Percentiles rank a stretch among this genome's conserved stretches.
phyloP scores from a whole-genome alignment of 1,140 invertebrate species.

The Atta texana region DNA sequence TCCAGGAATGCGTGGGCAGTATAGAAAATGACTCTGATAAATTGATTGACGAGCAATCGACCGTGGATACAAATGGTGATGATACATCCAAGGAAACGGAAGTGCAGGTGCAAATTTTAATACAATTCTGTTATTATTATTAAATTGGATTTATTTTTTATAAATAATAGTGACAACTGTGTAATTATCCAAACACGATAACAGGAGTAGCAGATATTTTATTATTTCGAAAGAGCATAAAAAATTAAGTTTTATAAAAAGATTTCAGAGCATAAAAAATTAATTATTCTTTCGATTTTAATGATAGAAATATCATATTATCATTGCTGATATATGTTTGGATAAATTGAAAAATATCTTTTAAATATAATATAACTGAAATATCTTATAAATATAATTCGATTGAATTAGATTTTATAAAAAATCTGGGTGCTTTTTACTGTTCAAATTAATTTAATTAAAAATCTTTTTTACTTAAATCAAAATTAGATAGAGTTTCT shows the following conservation, averaged over 20 bases:
- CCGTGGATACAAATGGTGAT: constrained; percentile 15
- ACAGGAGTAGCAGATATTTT: neutral
- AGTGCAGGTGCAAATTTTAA: constrained; percentile 9
- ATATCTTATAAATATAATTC: neutral
- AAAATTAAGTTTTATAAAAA: no score
- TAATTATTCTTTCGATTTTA: neutral
- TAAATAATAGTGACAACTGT: neutral
- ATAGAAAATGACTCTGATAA: constrained; percentile 12
- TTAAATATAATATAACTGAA: neutral
- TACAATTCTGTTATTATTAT: neutral
- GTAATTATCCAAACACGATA: neutral
- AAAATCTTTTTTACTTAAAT: neutral
- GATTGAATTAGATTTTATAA: neutral
- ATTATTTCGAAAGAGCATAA: neutral
- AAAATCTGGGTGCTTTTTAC: neutral
- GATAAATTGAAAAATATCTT: neutral
- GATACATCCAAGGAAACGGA: constrained; percentile 6
- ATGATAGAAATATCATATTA: neutral
- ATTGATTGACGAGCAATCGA: constrained; percentile 46
- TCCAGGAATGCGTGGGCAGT: constrained; percentile 46
- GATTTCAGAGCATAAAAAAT: neutral
- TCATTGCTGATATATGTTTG: neutral
- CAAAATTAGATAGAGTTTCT: no score
- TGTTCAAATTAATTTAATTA: neutral
- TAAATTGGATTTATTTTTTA: neutral